Conservation (phyloP, 2,888 invertebrate genomes). For the Lycaena phlaeas region DNA sequence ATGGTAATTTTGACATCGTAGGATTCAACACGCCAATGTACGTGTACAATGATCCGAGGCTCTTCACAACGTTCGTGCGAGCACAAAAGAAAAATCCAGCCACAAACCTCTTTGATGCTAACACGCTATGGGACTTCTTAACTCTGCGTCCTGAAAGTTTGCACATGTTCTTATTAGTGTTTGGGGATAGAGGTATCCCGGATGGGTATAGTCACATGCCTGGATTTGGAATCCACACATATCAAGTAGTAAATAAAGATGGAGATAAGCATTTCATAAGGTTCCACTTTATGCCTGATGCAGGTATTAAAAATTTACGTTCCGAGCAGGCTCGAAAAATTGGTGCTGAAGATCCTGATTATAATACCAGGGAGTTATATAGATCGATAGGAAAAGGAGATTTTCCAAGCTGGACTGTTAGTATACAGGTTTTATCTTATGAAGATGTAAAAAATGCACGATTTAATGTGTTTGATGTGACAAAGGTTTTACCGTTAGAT, state of each 20-base stretch:
- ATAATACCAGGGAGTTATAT: slow-evolving; percentile 86
- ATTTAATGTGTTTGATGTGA: slow-evolving; percentile 92
- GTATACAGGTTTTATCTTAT: slow-evolving; percentile 86
- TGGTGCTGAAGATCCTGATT: slow-evolving; percentile 85
- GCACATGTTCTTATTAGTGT: slow-evolving; percentile 86
- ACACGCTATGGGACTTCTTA: slow-evolving; percentile 95
- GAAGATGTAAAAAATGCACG: slow-evolving; percentile 81
- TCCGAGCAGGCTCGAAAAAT: slow-evolving; percentile 77
- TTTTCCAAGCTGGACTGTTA: slow-evolving; percentile 82
- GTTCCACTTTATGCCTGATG: slow-evolving; percentile 91
- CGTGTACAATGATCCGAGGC: slow-evolving; percentile 87
- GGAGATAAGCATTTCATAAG: slow-evolving; percentile 83
- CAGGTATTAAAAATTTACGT: slow-evolving; percentile 84
- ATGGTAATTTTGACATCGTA: slow-evolving; percentile 91
- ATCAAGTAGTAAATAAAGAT: slow-evolving; percentile 83
- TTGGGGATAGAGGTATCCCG: slow-evolving; percentile 90
- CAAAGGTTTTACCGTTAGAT: slow-evolving; percentile 84
- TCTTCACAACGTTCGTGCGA: slow-evolving; percentile 93
- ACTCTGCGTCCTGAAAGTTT: slow-evolving; percentile 86
- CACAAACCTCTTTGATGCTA: slow-evolving; percentile 86
- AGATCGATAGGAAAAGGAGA: slow-evolving; percentile 84
- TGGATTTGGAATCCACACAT: slow-evolving; percentile 93
- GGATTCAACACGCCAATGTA: slow-evolving; percentile 92
- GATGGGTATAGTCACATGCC: slow-evolving; percentile 93
- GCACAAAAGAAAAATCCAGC: slow-evolving; percentile 94